A percentile compares a stretch with the other conserved stretches of the same genome.
Evolutionary conservation across 2,113 vertebrate species (phyloP).

Genomic region (Asarcornis scutulata): DNA sequence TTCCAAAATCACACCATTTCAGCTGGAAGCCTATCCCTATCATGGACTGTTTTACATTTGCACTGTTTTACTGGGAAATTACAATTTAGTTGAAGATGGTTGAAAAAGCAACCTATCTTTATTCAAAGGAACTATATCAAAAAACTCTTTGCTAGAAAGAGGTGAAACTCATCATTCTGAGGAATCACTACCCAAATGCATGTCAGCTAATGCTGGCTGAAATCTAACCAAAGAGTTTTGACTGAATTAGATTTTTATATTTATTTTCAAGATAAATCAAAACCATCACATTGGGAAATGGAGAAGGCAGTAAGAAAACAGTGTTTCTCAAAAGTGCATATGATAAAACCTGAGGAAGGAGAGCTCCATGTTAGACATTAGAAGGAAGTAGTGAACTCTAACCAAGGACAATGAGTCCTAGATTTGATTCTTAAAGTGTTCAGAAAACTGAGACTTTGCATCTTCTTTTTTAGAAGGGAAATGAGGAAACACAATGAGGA

Average conservation of each 20-base stretch:
- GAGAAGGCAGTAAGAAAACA: neutral
- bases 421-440: neutral
- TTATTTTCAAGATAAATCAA: neutral
- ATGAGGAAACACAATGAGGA: neutral
- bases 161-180: neutral
- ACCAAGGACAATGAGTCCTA: neutral
- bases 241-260: neutral
- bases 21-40: neutral
- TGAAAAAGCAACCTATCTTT: neutral
- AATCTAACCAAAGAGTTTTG: neutral
- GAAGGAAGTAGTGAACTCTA: neutral
- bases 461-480: neutral
- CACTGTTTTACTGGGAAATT: neutral
- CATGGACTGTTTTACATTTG: neutral
- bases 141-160: neutral
- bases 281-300: neutral
- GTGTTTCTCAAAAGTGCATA: neutral
- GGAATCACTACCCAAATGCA: neutral
- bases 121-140: neutral
- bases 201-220: neutral
- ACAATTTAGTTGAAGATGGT: neutral
- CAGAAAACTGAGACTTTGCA: neutral
- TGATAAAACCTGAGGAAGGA: neutral
- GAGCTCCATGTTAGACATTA: neutral
- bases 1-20: neutral